A percentile compares a stretch with the other conserved stretches of the same genome.
phyloP scores from a whole-genome alignment of 2,797 vertebrate species.

The Bufotes viridis region DNA sequence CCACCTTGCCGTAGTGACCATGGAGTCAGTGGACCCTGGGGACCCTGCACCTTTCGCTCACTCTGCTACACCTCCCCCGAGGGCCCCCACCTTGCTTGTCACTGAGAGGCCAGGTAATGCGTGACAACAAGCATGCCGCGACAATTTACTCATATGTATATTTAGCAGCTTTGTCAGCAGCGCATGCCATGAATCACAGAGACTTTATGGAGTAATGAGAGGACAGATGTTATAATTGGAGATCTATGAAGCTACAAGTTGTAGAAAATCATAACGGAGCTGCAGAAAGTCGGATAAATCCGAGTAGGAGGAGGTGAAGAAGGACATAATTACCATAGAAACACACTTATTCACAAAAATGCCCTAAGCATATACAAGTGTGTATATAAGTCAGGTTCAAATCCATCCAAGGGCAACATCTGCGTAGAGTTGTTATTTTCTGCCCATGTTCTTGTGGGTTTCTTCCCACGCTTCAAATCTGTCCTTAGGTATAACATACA shows the following conservation, averaged over 20 bases:
- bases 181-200: slow-evolving; percentile 16
- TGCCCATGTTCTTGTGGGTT: neutral
- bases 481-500: neutral
- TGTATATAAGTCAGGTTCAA: neutral
- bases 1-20: slow-evolving; percentile 30
- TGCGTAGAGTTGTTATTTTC: too few relatives aligned
- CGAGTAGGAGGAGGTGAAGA: neutral
- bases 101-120: slow-evolving; percentile 24
- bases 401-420: too few relatives aligned
- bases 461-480: neutral
- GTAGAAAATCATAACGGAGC: neutral
- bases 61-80: neutral
- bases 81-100: slow-evolving; percentile 14
- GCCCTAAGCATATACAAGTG: neutral
- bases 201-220: neutral
- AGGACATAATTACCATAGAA: neutral
- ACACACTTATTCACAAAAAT: neutral
- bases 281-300: neutral
- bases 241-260: neutral
- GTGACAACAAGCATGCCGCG: slow-evolving; percentile 24
- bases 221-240: slow-evolving; percentile 14
- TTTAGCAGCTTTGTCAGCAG: slow-evolving; percentile 16
- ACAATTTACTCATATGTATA: slow-evolving; percentile 35
- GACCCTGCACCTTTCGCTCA: neutral
- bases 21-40: slow-evolving; percentile 6